A percentile compares a stretch with the other conserved stretches of the same genome.
Evolutionary conservation across 1,140 invertebrate genomes (phyloP).

Genomic region (Drosophila hydei): DNA sequence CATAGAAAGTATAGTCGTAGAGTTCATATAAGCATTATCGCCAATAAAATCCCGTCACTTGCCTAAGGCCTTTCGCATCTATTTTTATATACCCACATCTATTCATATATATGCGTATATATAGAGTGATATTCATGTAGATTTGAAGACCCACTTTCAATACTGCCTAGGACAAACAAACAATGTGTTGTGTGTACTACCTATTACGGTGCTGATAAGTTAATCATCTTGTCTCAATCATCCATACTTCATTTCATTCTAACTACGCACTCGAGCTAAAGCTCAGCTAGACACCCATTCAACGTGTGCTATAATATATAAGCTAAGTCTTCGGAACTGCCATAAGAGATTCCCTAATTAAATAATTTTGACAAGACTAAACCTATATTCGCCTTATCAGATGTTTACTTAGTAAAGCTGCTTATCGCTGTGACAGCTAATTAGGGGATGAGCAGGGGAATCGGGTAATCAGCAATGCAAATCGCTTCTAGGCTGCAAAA

Average conservation of each 20-base stretch:
- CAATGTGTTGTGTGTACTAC: conserved; percentile 35
- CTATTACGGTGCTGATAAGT: conserved; percentile 42
- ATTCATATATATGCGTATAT: conserved; percentile 9
- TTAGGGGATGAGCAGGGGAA: no score
- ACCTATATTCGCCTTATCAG: no score
- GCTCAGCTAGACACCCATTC: neutral
- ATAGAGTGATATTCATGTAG: conserved; percentile 3
- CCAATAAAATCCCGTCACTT: neutral
- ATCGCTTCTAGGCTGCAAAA: no score
- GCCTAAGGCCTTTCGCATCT: conserved; percentile 8
- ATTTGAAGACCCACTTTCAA: conserved; percentile 64
- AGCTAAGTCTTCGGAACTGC: no score
- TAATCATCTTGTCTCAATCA: conserved; percentile 48
- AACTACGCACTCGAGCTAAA: conserved; percentile 10
- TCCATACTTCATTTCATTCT: conserved; percentile 18
- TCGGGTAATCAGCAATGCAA: no score
- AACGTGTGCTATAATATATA: neutral
- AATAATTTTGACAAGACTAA: no score
- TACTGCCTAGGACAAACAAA: conserved; percentile 49
- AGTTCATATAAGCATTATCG: neutral
- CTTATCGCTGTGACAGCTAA: no score
- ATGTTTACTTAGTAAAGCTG: no score
- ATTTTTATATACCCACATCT: neutral
- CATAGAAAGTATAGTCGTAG: neutral
- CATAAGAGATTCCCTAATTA: no score